Evolutionary conservation across 2,113 vertebrate species (phyloP).

Genomic region (Oriolus oriolus): DNA sequence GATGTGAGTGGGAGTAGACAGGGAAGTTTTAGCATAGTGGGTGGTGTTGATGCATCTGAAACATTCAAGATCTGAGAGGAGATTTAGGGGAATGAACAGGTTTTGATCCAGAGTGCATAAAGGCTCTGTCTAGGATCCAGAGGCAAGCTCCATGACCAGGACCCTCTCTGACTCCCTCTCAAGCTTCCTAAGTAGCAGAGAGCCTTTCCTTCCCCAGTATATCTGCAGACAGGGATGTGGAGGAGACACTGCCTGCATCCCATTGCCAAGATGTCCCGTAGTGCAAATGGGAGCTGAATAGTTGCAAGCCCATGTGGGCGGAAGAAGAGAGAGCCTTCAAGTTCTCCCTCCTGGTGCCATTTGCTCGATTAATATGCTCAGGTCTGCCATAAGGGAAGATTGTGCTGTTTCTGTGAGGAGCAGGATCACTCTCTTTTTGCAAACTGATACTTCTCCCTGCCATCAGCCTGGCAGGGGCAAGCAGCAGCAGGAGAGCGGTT

Average conservation of each 20-base stretch:
- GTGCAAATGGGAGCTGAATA: fast-evolving
- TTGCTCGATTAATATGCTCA: background rate
- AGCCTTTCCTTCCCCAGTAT: background rate
- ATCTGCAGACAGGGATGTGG: background rate
- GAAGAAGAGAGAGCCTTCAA: background rate
- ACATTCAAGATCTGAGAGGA: background rate
- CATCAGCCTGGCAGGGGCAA: background rate
- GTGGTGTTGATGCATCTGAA: background rate
- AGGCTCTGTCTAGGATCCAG: background rate
- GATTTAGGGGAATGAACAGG: background rate
- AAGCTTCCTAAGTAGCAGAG: background rate
- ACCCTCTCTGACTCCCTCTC: background rate
- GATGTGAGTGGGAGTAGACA: background rate
- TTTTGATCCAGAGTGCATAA: background rate
- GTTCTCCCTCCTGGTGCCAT: background rate
- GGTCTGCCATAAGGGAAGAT: background rate
- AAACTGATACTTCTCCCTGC: background rate
- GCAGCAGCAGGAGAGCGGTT: background rate
- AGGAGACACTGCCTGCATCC: background rate
- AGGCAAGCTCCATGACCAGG: background rate
- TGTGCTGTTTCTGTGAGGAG: background rate
- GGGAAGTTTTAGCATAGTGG: background rate
- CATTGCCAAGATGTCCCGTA: background rate
- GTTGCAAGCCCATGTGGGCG: background rate
- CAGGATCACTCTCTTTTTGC: background rate